These are phyloP conservation scores for Athripsodes cinereus DNA, from an alignment of 2,888 invertebrate genomes.

Conservation along the genomic window DNA sequence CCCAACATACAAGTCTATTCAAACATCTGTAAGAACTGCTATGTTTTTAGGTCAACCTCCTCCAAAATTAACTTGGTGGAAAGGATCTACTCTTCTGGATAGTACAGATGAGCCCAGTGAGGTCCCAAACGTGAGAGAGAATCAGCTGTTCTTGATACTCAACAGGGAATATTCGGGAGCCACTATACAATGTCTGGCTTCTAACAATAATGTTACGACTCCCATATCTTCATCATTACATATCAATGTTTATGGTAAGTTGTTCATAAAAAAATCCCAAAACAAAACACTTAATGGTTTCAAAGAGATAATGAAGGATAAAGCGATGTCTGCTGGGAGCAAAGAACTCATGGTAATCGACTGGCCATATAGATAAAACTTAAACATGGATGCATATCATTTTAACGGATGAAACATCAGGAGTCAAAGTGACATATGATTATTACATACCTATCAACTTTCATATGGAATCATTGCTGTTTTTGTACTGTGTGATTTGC, in stretches of 20 bases:
- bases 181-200: conserved; percentile 65
- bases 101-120: conserved; percentile 61
- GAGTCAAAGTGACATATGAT: too few species aligned
- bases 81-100: conserved; percentile 65
- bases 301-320: too few species aligned
- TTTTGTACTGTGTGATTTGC: too few species aligned
- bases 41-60: conserved; percentile 59
- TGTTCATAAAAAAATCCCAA: not conserved
- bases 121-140: conserved; percentile 60
- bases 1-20: not conserved
- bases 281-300: too few species aligned
- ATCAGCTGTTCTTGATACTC: conserved; percentile 61
- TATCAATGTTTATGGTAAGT: conserved; percentile 69
- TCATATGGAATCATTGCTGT: too few species aligned
- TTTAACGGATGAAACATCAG: too few species aligned
- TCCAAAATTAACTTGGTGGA: conserved; percentile 73
- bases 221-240: conserved; percentile 62
- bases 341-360: too few species aligned
- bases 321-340: too few species aligned
- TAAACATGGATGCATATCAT: too few species aligned
- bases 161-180: conserved; percentile 62
- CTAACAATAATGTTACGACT: conserved; percentile 64
- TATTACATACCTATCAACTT: too few species aligned
- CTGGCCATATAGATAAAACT: too few species aligned
- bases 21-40: too few species aligned